Percentiles rank a stretch among this genome's conserved stretches.
phyloP scores from a whole-genome alignment of 2,888 invertebrate species.

The Cabera pusaria region DNA sequence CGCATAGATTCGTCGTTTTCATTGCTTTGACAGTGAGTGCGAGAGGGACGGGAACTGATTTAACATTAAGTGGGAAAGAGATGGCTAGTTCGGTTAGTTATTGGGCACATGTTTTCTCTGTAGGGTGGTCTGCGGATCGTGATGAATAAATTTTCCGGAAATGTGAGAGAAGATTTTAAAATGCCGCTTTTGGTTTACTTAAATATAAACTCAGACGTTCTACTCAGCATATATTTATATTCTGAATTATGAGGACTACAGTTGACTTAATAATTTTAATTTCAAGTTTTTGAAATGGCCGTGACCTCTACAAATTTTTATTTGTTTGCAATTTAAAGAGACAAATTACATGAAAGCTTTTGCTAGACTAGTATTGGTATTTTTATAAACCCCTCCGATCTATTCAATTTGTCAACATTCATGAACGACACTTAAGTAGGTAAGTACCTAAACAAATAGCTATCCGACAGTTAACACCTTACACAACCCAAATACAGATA shows the following conservation, averaged over 20 bases:
- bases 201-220: too few relatives aligned
- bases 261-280: too few relatives aligned
- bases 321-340: too few relatives aligned
- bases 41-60: slow-evolving; percentile 48
- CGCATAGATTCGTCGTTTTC: slow-evolving; percentile 79
- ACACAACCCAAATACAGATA: slow-evolving; percentile 30
- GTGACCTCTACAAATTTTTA: too few relatives aligned
- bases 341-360: too few relatives aligned
- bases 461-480: slow-evolving; percentile 20
- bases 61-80: slow-evolving; percentile 51
- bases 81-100: slow-evolving; percentile 65
- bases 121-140: slow-evolving; percentile 51
- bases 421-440: background rate
- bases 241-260: too few relatives aligned
- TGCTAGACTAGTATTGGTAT: too few relatives aligned
- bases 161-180: slow-evolving; percentile 23
- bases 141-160: slow-evolving; percentile 52
- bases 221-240: too few relatives aligned
- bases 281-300: too few relatives aligned
- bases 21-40: slow-evolving; percentile 69
- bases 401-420: too few relatives aligned
- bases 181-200: slow-evolving; percentile 3
- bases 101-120: slow-evolving; percentile 61
- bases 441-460: slow-evolving; percentile 17
- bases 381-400: too few relatives aligned